Evolutionary conservation across 2,888 invertebrate genomes (phyloP), one percentile per base, ranked within the genome.

Genomic region (Cerceris rybyensis): DNA sequence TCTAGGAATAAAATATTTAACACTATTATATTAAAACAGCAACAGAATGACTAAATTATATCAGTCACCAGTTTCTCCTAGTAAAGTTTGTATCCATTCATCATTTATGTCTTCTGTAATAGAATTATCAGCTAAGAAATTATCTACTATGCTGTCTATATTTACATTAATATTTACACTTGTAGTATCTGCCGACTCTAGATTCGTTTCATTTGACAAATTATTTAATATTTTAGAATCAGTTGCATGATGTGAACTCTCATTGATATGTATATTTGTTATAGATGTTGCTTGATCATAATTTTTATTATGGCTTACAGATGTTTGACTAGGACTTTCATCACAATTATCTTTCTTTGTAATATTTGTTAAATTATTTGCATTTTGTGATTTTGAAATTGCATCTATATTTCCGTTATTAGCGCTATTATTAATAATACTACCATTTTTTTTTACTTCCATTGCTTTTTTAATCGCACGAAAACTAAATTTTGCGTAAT

Each of bases 401-500:
- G 28, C 28, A 28, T 28, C 28, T 28, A 28, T 28, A 28, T 28
- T 28, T 28, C 28, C 28, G 4, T 28, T 28, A 28, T 28, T 28
- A 28, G 4, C 28, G 4, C 28, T 63, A 57, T 16, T 57, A 9
- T 55, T 67, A 11, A 2, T 55, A 43, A 46, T 6, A 28, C 14
- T 54, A 17, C 49, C 54, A 64, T 55, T 57, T n/a, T 52, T 71
- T 28, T 41, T 60, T 2, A 14, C 6, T 14, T 78, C 63, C 9
- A 58, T 7, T 41, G 75, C 78, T 43, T 72, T 75, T 50, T 70
- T 80, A 46, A 84, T 57, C n/a, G 14, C 70, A 58, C 42, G 73
- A 55, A 84, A 84, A 66, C 65, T 80, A 28, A 84, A 84, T 49
- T 84, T 84, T 46, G 68, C 72, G 65, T 78, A 84, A 13, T 66